A percentile compares a stretch with the other conserved stretches of the same genome.
phyloP scores from a whole-genome alignment of 2,888 invertebrate genomes.

The Pollenia griseotomentosa region DNA sequence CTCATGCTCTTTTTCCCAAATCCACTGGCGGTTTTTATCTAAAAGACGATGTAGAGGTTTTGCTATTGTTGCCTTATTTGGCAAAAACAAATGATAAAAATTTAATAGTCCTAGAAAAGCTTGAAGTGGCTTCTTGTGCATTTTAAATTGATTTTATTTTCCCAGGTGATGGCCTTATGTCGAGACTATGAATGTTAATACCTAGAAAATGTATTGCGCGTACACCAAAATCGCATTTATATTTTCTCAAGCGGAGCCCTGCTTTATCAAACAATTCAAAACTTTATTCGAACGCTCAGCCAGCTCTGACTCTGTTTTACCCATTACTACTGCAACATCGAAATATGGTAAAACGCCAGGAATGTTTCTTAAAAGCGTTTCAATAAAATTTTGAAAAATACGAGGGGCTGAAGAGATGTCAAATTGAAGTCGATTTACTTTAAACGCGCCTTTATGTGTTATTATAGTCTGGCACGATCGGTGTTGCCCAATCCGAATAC shows the following conservation, averaged over 20 bases:
- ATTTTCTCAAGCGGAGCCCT: slow-evolving; percentile 53
- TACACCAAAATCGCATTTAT: slow-evolving; percentile 67
- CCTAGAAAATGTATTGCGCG: slow-evolving; percentile 64
- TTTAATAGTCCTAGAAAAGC: no score
- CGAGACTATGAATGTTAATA: slow-evolving; percentile 66
- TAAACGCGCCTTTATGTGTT: slow-evolving; percentile 76
- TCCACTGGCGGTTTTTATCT: no score
- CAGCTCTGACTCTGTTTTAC: slow-evolving; percentile 41
- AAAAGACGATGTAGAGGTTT: no score
- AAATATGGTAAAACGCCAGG: slow-evolving; percentile 64
- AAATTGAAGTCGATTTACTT: slow-evolving; percentile 75
- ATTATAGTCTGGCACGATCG: slow-evolving; percentile 73
- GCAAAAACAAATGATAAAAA: no score
- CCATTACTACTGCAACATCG: slow-evolving; percentile 66
- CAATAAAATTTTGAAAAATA: slow-evolving; percentile 69
- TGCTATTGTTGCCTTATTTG: no score
- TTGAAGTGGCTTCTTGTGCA: no score
- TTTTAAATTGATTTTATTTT: no score
- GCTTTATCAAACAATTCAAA: no score
- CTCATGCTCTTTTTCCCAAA: no score
- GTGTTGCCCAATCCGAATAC: no score
- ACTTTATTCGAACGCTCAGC: no score
- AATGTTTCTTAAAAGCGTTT: slow-evolving; percentile 54
- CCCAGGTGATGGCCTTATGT: slow-evolving; percentile 63
- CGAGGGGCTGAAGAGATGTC: slow-evolving; percentile 72